These are phyloP conservation scores for Monodelphis domestica DNA, from an alignment of 2,797 vertebrate species.

Conservation along the genomic window DNA sequence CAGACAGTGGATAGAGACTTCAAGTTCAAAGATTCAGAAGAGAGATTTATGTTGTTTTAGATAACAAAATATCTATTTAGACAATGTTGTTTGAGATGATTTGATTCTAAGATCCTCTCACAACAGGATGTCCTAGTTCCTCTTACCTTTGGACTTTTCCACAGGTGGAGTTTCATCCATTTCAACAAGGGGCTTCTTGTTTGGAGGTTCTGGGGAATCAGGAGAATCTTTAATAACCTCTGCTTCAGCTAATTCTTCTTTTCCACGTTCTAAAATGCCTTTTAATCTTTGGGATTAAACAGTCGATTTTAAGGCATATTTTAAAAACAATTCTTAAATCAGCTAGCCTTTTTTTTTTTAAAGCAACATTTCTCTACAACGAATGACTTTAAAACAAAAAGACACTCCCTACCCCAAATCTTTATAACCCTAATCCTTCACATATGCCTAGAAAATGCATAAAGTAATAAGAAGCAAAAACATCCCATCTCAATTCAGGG, in stretches of 20 bases:
- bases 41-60: background rate
- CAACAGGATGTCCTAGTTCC: background rate
- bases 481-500: conserved; percentile 12
- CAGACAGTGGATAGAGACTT: background rate
- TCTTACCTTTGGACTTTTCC: conserved; percentile 95
- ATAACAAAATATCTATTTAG: background rate
- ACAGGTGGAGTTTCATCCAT: conserved; percentile 90
- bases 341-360: conserved; percentile 4
- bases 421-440: background rate
- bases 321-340: conserved; percentile 53
- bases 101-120: background rate
- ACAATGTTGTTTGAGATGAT: background rate
- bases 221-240: conserved; percentile 99
- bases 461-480: conserved; percentile 30
- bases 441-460: conserved; percentile 28
- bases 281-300: conserved; percentile 88
- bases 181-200: conserved; percentile 95
- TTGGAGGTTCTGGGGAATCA: conserved; percentile 97
- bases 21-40: background rate
- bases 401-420: background rate
- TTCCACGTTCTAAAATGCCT: conserved; percentile 91
- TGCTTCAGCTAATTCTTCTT: conserved; percentile 92
- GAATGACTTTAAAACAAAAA: conserved; percentile 5
- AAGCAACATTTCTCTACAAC: conserved; percentile 26
- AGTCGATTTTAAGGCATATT: conserved; percentile 43